A percentile compares a stretch with the other conserved stretches of the same genome.
phyloP scores from a whole-genome alignment of 2,888 invertebrate genomes.

The Drosophila phalerata region DNA sequence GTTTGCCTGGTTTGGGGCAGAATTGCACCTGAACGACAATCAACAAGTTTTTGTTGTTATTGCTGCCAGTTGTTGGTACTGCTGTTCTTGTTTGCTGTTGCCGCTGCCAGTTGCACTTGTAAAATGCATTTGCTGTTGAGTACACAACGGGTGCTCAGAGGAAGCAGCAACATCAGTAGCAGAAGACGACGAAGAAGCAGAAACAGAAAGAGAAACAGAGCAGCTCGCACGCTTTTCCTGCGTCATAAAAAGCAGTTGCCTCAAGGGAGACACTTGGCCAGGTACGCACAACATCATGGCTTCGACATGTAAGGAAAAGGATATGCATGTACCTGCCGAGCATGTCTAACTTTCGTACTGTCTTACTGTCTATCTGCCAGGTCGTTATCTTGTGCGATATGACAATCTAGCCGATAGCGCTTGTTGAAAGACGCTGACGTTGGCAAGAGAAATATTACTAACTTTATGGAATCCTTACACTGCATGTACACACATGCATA shows the following conservation, averaged over 20 bases:
- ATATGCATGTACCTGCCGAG: slow-evolving; percentile 45
- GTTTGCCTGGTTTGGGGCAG: slow-evolving; percentile 21
- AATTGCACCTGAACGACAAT: slow-evolving; percentile 59
- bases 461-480: slow-evolving; percentile 48
- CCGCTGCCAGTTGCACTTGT: slow-evolving; percentile 35
- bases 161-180: slow-evolving; percentile 18
- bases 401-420: slow-evolving; percentile 66
- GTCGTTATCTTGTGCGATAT: slow-evolving; percentile 71
- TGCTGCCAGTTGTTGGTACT: slow-evolving; percentile 34
- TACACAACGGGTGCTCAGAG: slow-evolving; percentile 40
- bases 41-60: slow-evolving; percentile 67
- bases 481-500: neutral
- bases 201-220: neutral
- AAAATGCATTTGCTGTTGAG: slow-evolving; percentile 66
- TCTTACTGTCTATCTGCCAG: slow-evolving; percentile 60
- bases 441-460: slow-evolving; percentile 43
- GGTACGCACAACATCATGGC: slow-evolving; percentile 35
- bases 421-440: slow-evolving; percentile 28
- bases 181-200: neutral
- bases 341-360: slow-evolving; percentile 8
- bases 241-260: slow-evolving; percentile 41
- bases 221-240: slow-evolving; percentile 38
- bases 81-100: slow-evolving; percentile 9
- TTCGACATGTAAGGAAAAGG: slow-evolving; percentile 61
- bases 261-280: slow-evolving; percentile 41